Conservation (phyloP, 2,797 vertebrate genomes). For the Acanthurus leucopareius region DNA sequence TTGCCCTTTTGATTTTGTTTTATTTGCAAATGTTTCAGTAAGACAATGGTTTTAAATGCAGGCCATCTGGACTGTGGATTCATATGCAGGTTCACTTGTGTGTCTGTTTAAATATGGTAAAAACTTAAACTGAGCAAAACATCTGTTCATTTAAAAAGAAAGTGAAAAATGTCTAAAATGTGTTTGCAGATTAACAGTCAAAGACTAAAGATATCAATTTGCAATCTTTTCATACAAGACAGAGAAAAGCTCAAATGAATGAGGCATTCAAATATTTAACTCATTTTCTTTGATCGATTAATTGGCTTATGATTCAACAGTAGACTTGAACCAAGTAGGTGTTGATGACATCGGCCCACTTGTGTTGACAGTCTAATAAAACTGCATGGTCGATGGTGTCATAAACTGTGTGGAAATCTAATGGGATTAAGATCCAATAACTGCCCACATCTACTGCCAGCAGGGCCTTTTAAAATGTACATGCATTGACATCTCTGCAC, state of each 20-base stretch:
- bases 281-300: too few species aligned
- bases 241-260: too few species aligned
- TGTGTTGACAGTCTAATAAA: conserved; percentile 51
- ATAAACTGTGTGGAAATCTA: conserved; percentile 53
- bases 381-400: conserved; percentile 46
- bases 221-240: too few species aligned
- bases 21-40: background rate
- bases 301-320: too few species aligned
- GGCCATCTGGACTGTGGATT: background rate
- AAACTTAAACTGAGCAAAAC: too few species aligned
- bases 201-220: too few species aligned
- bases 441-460: conserved; percentile 53
- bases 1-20: background rate
- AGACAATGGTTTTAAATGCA: too few species aligned
- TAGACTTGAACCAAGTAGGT: too few species aligned
- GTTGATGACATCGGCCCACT: background rate
- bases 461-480: conserved; percentile 51
- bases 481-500: conserved; percentile 32
- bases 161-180: too few species aligned
- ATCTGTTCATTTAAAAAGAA: too few species aligned
- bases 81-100: background rate
- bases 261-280: too few species aligned
- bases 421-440: conserved; percentile 52
- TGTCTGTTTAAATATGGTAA: background rate
- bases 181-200: too few species aligned